Base-by-base conservation (phyloP, 2,797 vertebrate genomes). In the Molossus alvarezi region DNA sequence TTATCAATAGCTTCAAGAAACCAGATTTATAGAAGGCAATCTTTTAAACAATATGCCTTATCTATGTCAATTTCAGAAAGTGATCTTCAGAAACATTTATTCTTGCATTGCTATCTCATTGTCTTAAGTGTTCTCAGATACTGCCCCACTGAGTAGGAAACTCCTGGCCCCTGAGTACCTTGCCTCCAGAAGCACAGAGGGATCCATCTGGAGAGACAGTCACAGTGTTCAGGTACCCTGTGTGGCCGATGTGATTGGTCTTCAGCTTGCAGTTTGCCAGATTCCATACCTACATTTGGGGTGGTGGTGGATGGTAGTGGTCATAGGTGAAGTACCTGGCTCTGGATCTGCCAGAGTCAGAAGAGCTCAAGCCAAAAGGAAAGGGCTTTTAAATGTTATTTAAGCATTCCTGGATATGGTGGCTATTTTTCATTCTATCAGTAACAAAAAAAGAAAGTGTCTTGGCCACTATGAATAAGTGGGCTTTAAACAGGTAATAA, bases 191-290 rank as follows among this genome's bases (percentile, higher is more conserved):
- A 53, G 99, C 99, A 77, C 99, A 99, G 60, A 99, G 99, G n/a
- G 99, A 99, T 62, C 99, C 99, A 73, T 99, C 99, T 0, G 99
- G 99, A 58, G 99, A 99, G 62, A 99, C 99, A 0, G 99, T 99
- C 88, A 99, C 99, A 0, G 99, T 99, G 98, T 99, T 99, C 98
- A 99, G 98, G 98, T 98, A 99, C n/a, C 99, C 99, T 0, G 98
- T 99, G 98, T 99, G 99, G 45, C 99, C 99, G 8, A 99, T 99
- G 98, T 99, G 99, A 98, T 99, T 99, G 12, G 99, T 99, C 98
- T 99, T 99, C 98, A 99, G 99, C 97, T 99, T 99, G 98, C 99
- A 99, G 98, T 99, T 99, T 14, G 99, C 99, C 98, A 99, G 96
- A 97, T 99, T 99, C 99, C 99, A 99, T 45, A 99, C 99, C 99